Evolutionary conservation across 2,113 vertebrate species (phyloP).

Genomic region (Candoia aspera): DNA sequence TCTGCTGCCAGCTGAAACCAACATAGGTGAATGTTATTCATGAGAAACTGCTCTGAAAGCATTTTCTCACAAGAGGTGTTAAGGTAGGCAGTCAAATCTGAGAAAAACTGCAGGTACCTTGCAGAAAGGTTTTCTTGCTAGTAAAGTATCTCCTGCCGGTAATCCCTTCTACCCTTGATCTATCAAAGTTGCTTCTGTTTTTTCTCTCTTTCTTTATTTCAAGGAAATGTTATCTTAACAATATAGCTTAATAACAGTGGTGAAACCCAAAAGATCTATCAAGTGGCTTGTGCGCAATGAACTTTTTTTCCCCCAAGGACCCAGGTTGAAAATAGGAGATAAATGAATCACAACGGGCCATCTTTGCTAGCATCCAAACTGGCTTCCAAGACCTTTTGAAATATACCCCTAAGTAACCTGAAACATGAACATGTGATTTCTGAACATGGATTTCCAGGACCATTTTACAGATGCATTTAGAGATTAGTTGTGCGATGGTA

Average conservation of each 20-base stretch:
- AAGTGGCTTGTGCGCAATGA: not conserved
- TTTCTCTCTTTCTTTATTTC: not conserved
- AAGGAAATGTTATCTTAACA: not conserved
- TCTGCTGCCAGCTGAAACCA: not conserved
- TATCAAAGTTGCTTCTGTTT: not conserved
- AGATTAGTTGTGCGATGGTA: not conserved
- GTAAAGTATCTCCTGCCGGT: conserved; percentile 20
- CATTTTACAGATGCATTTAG: not conserved
- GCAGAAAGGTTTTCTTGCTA: not conserved
- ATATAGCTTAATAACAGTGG: not conserved
- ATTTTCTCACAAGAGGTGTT: not conserved
- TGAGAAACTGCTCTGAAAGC: not conserved
- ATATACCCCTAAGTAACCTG: not conserved
- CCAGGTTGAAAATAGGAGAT: not conserved
- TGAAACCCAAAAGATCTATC: not conserved
- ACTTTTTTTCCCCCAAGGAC: not conserved
- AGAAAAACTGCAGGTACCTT: conserved; percentile 8
- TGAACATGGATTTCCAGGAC: not conserved
- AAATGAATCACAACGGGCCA: not conserved
- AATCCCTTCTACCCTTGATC: not conserved
- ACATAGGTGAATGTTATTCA: not conserved
- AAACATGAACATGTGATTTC: not conserved
- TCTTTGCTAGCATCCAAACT: not conserved
- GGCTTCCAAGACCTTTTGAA: not conserved
- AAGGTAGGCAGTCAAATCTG: not conserved